Evolutionary conservation across 1,140 invertebrate species (phyloP).

Genomic region (Microplitis demolitor): DNA sequence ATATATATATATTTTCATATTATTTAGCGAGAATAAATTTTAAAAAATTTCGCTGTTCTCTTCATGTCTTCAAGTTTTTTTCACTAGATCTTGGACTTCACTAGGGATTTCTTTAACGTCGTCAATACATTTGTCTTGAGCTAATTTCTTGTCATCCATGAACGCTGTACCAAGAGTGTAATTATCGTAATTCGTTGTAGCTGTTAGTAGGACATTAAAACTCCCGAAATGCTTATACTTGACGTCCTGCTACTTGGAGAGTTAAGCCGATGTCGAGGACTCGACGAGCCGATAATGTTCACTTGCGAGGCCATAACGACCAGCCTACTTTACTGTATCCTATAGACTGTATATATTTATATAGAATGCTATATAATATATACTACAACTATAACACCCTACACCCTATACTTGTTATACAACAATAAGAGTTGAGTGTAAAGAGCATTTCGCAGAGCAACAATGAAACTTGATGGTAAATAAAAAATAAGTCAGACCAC

Average conservation of each 20-base stretch:
- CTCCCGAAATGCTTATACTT: conserved; percentile 33
- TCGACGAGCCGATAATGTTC: conserved; percentile 40
- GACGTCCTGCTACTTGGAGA: conserved; percentile 20
- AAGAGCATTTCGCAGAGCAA: too few relatives aligned
- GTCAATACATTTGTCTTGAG: background rate
- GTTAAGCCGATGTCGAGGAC: conserved; percentile 23
- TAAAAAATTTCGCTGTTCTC: too few relatives aligned
- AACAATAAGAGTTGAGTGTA: too few relatives aligned
- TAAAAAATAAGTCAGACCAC: too few relatives aligned
- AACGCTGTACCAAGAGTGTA: conserved; percentile 3
- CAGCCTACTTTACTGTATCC: background rate
- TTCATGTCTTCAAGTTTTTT: too few relatives aligned
- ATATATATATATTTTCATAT: too few relatives aligned
- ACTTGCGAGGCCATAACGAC: conserved; percentile 3
- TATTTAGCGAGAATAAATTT: too few relatives aligned
- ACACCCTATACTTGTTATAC: too few relatives aligned
- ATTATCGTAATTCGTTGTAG: conserved; percentile 36
- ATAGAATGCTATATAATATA: background rate
- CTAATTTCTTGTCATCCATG: background rate
- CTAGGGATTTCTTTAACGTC: too few relatives aligned
- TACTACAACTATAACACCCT: too few relatives aligned
- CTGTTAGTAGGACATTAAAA: conserved; percentile 39
- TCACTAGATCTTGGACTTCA: too few relatives aligned
- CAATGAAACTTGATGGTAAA: too few relatives aligned
- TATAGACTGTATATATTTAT: background rate